Base-by-base conservation (phyloP, 2,888 invertebrate species). In the Chrysolina oricalcia region DNA sequence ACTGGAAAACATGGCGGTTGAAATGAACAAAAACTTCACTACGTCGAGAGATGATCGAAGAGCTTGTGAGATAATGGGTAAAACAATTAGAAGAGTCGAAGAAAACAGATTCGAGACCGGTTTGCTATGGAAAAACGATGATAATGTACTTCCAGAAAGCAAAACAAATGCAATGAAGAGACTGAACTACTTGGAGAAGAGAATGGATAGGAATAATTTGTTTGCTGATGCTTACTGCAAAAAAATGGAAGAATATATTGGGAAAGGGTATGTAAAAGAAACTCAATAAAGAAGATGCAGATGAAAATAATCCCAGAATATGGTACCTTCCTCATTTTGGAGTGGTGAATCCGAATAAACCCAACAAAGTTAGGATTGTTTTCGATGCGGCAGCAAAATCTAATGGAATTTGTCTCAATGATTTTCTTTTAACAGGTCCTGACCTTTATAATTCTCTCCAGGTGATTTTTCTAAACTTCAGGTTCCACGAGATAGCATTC, bases 311-410 rank as follows among this genome's bases (percentile, higher is more conserved):
- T 0, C 19, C n/a, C 3, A 66, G 15, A 35, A n/a, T 21, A 27
- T 70, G 59, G 41, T 63, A 70, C 27, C 40, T 70, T 8, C 63
- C 70, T 5, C 69, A 69, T 59, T 69, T 69, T 69, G 69, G 40
- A 15, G 59, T 56, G 13, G 15, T 27, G 6, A 56, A 69, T 53
- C 19, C 21, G 23, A 70, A 63, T 10, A 40, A 63, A 41, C 40
- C 63, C n/a, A 63, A 63, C n/a, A 41, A 63, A 40, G 9, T 63
- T 63, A 1, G 63, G 11, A 63, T 63, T n/a, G 35, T 63, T 11
- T 41, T 63, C 17, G 2, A 27, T 21, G 21, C 56, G 5, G 11
- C 0, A 15, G 23, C 0, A 3, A 27, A 11, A 23, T 10, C n/a
- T 63, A n/a, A 41, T 40, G 63, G 40, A 15, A 4, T n/a, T 4